Evolutionary conservation across 2,888 invertebrate genomes (phyloP).

Genomic region (Xylota sylvarum): DNA sequence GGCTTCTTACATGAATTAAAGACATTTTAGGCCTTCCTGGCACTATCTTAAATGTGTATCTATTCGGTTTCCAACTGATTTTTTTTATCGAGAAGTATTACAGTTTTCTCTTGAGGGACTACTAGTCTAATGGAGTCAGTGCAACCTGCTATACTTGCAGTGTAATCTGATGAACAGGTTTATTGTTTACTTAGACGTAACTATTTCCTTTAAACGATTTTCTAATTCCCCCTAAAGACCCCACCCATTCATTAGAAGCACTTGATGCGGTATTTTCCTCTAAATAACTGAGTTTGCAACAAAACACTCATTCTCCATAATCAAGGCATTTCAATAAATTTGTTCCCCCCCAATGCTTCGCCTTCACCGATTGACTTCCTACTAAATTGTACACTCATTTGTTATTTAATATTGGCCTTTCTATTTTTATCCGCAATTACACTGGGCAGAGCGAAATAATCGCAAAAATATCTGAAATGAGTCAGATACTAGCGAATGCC

Average conservation of each 20-base stretch:
- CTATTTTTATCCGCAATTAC: conserved; percentile 67
- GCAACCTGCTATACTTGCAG: too few relatives aligned
- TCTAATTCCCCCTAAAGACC: too few relatives aligned
- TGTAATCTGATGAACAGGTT: too few relatives aligned
- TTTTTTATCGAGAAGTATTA: too few relatives aligned
- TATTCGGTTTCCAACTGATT: too few relatives aligned
- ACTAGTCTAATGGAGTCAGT: too few relatives aligned
- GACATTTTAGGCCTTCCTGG: too few relatives aligned
- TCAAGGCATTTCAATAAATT: neutral
- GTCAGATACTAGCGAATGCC: conserved; percentile 44
- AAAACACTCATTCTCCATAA: neutral
- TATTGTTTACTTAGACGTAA: too few relatives aligned
- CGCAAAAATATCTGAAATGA: conserved; percentile 69
- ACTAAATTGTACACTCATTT: conserved; percentile 72
- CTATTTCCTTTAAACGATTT: too few relatives aligned
- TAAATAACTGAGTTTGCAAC: neutral
- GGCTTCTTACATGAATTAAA: too few relatives aligned
- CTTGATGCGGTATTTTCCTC: neutral
- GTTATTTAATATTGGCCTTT: conserved; percentile 68
- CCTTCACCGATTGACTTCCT: conserved; percentile 42
- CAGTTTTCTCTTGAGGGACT: too few relatives aligned
- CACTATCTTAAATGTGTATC: too few relatives aligned
- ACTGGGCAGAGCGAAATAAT: conserved; percentile 37
- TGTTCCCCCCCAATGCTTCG: neutral
- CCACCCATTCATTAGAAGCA: neutral